These are phyloP conservation scores for Datnioides undecimradiatus DNA, from an alignment of 2,113 vertebrate species.

Conservation along the genomic window DNA sequence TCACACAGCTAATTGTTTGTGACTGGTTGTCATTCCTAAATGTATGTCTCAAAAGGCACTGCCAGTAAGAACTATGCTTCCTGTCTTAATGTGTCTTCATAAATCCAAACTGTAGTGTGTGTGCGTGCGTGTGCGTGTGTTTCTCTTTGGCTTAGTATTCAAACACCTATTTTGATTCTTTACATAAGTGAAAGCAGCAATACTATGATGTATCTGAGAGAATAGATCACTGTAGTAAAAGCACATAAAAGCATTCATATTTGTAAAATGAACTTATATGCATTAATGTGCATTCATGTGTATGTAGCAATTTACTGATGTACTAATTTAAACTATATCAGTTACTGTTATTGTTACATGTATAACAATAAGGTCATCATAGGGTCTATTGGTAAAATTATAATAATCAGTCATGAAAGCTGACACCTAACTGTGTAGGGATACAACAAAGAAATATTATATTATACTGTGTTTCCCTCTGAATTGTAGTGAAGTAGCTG, in stretches of 20 bases:
- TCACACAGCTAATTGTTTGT: constrained; percentile 43
- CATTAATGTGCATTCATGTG: too few relatives aligned
- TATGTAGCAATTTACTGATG: too few relatives aligned
- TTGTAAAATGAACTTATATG: neutral
- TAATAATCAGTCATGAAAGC: too few relatives aligned
- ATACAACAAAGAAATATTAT: too few relatives aligned
- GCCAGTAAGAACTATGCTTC: constrained; percentile 21
- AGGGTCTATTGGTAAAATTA: too few relatives aligned
- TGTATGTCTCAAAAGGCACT: constrained; percentile 13
- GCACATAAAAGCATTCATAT: neutral
- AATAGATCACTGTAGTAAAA: neutral
- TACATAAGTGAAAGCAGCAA: neutral
- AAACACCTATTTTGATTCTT: neutral
- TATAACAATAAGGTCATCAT: too few relatives aligned
- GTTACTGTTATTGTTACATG: too few relatives aligned
- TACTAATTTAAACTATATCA: too few relatives aligned
- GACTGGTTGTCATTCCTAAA: constrained; percentile 46
- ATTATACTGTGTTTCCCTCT: too few relatives aligned
- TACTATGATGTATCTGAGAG: too few relatives aligned
- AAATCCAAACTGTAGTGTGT: neutral
- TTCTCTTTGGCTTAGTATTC: neutral
- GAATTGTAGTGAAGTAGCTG: too few relatives aligned
- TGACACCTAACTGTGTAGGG: too few relatives aligned
- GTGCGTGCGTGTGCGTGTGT: neutral
- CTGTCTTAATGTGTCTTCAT: constrained; percentile 10